These are phyloP conservation scores for Holocentrus rufus DNA, from an alignment of 2,797 vertebrate species.

Conservation along the genomic window DNA sequence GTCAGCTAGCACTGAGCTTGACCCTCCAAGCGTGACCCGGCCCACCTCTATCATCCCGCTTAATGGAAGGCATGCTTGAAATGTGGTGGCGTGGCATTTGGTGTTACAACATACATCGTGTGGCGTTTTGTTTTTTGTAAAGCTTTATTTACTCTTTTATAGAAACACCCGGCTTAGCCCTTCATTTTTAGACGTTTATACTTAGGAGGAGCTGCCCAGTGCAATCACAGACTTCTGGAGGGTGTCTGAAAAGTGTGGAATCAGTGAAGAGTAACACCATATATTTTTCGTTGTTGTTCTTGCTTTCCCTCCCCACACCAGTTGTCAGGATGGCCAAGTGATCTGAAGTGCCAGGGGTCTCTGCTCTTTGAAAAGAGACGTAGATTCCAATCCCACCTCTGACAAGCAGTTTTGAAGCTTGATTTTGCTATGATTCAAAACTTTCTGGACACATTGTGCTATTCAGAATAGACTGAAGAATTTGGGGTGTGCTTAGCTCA, in stretches of 20 bases:
- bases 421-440: constrained; percentile 15
- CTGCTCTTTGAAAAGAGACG: constrained; percentile 3
- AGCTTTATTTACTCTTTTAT: constrained; percentile 20
- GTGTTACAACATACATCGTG: background rate
- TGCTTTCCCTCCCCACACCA: background rate
- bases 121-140: background rate
- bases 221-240: background rate
- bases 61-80: constrained; percentile 37
- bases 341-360: background rate
- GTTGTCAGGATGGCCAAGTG: constrained; percentile 10
- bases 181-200: constrained; percentile 6
- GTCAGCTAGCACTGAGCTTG: background rate
- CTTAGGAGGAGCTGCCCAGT: background rate
- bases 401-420: background rate
- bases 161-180: background rate
- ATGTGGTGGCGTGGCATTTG: constrained; percentile 14
- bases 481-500: background rate
- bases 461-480: background rate
- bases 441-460: background rate
- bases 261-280: background rate
- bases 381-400: background rate
- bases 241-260: background rate
- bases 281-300: constrained; percentile 1
- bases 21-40: constrained; percentile 5
- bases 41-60: background rate